Evolutionary conservation across 2,888 invertebrate genomes (phyloP).

Genomic region (Watsonalla binaria): DNA sequence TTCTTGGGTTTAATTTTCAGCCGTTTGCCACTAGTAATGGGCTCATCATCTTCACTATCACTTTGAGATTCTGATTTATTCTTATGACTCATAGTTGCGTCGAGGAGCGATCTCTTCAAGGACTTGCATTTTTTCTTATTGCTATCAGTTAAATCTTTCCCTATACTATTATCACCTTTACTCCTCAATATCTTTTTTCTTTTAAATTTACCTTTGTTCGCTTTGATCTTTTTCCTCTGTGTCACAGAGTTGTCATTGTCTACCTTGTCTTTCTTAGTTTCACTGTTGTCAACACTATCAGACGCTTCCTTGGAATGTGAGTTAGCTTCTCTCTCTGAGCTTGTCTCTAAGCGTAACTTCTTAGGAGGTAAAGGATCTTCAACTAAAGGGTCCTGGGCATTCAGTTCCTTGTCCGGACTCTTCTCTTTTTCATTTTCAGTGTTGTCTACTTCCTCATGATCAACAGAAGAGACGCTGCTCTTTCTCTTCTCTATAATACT

Average conservation of each 20-base stretch:
- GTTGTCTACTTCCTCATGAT: slow-evolving; percentile 49
- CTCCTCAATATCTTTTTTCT: slow-evolving; percentile 45
- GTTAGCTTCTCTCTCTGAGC: slow-evolving; percentile 51
- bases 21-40: slow-evolving; percentile 59
- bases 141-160: slow-evolving; percentile 36
- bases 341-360: slow-evolving; percentile 63
- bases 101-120: slow-evolving; percentile 57
- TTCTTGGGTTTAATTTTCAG: slow-evolving; percentile 73
- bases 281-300: slow-evolving; percentile 40
- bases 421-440: slow-evolving; percentile 51
- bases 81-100: slow-evolving; percentile 59
- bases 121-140: slow-evolving; percentile 52
- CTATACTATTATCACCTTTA: slow-evolving; percentile 28
- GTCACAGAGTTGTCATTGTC: slow-evolving; percentile 41
- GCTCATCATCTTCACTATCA: slow-evolving; percentile 66
- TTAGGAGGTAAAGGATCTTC: slow-evolving; percentile 64
- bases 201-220: slow-evolving; percentile 63
- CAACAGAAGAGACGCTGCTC: slow-evolving; percentile 66
- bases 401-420: slow-evolving; percentile 48
- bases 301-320: slow-evolving; percentile 64
- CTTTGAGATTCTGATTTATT: slow-evolving; percentile 70
- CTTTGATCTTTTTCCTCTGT: slow-evolving; percentile 66
- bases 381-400: slow-evolving; percentile 52
- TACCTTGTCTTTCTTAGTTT: slow-evolving; percentile 40
- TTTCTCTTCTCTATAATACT: slow-evolving; percentile 66